These are phyloP conservation scores for Trinorchestia longiramus DNA, from an alignment of 1,140 invertebrate species.

Conservation along the genomic window DNA sequence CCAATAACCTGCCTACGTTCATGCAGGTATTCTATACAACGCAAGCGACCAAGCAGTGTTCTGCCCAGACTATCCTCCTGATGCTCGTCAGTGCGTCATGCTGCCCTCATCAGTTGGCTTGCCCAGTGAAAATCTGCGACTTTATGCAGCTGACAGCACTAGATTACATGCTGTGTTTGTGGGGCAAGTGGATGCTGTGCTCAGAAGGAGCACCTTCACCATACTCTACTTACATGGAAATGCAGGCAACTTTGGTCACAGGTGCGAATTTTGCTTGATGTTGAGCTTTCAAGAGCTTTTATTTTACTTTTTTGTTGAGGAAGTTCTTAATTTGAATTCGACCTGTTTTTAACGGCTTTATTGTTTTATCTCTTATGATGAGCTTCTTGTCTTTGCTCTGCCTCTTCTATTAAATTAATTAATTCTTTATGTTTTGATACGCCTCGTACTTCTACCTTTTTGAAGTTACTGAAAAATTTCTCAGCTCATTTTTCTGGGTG, in stretches of 20 bases:
- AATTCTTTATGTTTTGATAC: too few species aligned
- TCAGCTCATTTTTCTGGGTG: too few species aligned
- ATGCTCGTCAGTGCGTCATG: conserved; percentile 87
- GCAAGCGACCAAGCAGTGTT: conserved; percentile 88
- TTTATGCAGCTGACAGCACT: conserved; percentile 82
- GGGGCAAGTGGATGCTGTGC: conserved; percentile 78
- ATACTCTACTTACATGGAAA: conserved; percentile 94
- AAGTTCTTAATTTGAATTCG: too few species aligned
- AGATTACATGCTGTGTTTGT: conserved; percentile 89
- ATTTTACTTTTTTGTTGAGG: too few species aligned
- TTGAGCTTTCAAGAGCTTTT: not conserved
- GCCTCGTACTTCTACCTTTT: too few species aligned
- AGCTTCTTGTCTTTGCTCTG: too few species aligned
- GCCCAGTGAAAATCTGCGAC: conserved; percentile 86
- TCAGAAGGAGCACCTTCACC: conserved; percentile 79
- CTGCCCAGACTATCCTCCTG: conserved; percentile 87
- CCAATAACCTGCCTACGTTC: not conserved
- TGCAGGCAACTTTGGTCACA: conserved; percentile 95
- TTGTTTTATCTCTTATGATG: too few species aligned
- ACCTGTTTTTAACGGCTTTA: too few species aligned
- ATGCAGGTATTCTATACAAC: conserved; percentile 83
- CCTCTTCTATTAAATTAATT: too few species aligned
- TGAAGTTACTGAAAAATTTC: too few species aligned
- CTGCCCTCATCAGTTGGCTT: conserved; percentile 85
- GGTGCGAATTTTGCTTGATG: conserved; percentile 72